Evolutionary conservation across 1,140 invertebrate genomes (phyloP).

Genomic region (Drosophila tani): DNA sequence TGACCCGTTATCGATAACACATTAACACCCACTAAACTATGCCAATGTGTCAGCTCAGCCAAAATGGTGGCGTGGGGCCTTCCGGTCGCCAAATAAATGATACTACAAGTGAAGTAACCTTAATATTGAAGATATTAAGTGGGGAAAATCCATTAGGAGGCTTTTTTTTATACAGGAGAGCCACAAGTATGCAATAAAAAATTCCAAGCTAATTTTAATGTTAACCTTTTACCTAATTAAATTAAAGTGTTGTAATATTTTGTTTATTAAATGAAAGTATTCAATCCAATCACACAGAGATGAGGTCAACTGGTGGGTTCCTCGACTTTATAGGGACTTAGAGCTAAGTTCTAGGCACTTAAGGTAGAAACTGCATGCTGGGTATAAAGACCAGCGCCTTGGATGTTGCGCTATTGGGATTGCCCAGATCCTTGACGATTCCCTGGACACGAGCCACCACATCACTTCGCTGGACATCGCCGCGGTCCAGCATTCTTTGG

Average conservation of each 20-base stretch:
- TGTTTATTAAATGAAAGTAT: slow-evolving; percentile 9
- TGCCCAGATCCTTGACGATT: slow-evolving; percentile 78
- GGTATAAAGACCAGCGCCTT: slow-evolving; percentile 75
- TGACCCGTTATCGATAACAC: slow-evolving; percentile 56
- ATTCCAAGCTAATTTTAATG: not conserved
- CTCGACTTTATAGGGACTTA: slow-evolving; percentile 37
- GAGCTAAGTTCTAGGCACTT: slow-evolving; percentile 16
- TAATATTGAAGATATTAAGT: no score
- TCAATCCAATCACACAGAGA: slow-evolving; percentile 12
- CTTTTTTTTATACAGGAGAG: no score
- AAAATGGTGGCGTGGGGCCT: slow-evolving; percentile 9
- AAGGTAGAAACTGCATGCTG: slow-evolving; percentile 80
- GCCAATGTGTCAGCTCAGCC: slow-evolving; percentile 64
- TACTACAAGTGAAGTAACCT: not conserved
- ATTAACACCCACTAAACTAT: slow-evolving; percentile 56
- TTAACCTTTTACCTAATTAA: not conserved
- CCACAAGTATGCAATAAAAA: not conserved
- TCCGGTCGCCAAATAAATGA: slow-evolving; percentile 2
- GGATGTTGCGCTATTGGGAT: slow-evolving; percentile 75
- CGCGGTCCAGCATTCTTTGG: slow-evolving; percentile 74
- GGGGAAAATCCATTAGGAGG: no score
- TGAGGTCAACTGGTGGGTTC: slow-evolving; percentile 27
- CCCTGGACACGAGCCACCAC: slow-evolving; percentile 75
- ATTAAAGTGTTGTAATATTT: not conserved
- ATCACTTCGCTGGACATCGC: slow-evolving; percentile 79